A percentile compares a stretch with the other conserved stretches of the same genome.
Conservation (phyloP, 2,888 invertebrate species). For the Meiosimyza decipiens region DNA sequence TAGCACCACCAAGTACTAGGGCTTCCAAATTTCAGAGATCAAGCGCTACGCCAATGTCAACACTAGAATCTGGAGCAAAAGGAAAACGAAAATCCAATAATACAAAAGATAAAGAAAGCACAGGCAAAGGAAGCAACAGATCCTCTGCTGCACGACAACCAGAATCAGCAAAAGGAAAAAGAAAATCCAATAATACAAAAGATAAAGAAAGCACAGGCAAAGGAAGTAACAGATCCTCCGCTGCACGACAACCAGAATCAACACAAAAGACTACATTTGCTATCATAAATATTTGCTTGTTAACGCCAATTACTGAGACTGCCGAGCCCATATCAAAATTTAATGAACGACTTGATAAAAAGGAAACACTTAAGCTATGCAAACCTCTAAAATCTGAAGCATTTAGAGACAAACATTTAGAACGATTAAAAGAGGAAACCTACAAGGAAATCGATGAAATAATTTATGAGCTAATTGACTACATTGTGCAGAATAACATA, state of each 20-base stretch:
- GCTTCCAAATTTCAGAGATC: background rate
- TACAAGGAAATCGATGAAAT: conserved; percentile 41
- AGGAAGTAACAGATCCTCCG: background rate
- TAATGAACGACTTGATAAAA: background rate
- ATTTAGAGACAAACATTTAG: background rate
- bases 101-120: background rate
- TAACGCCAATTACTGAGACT: conserved; percentile 40
- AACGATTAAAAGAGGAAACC: conserved; percentile 23
- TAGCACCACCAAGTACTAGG: conserved; percentile 12
- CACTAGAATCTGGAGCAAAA: background rate
- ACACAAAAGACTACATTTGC: conserved; percentile 37
- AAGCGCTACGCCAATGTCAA: background rate
- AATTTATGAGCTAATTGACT: conserved; percentile 38
- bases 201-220: background rate
- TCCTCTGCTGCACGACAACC: background rate
- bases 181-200: conserved; percentile 10
- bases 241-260: background rate
- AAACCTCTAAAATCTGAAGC: background rate
- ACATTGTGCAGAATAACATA: conserved; percentile 40
- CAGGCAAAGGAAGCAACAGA: background rate
- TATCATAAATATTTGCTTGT: conserved; percentile 40
- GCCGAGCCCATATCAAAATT: conserved; percentile 5
- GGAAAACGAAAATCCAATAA: background rate
- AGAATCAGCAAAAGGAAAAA: background rate
- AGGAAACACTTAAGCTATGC: conserved; percentile 6